Conservation (phyloP, 1,140 invertebrate genomes). For the Mylabris phalerata region DNA sequence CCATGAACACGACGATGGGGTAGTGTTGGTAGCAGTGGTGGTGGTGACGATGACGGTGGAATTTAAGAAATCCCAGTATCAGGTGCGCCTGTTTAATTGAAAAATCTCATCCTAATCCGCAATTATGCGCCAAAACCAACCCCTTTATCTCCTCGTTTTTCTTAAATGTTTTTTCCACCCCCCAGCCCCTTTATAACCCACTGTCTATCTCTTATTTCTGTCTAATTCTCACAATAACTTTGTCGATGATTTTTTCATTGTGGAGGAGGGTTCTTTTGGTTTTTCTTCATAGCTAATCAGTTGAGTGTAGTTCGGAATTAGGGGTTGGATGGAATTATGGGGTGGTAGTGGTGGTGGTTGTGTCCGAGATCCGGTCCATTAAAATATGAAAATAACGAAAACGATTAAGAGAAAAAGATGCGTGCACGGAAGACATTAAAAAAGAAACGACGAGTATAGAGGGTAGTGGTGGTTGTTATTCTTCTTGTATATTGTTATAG, state of each 20-base stretch:
- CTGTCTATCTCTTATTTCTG: too few species aligned
- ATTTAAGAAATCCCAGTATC: conserved; percentile 9
- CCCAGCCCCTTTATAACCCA: not conserved
- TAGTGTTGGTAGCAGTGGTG: not conserved
- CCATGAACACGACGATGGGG: too few species aligned
- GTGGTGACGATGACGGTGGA: not conserved
- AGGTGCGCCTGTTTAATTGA: conserved; percentile 5
- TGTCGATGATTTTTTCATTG: too few species aligned
- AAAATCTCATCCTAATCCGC: conserved; percentile 10
- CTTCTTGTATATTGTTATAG: too few species aligned
- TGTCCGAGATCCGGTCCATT: too few species aligned
- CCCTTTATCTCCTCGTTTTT: not conserved
- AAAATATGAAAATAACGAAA: not conserved
- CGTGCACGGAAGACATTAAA: conserved; percentile 24
- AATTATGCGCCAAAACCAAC: conserved; percentile 2
- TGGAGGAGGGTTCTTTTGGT: too few species aligned
- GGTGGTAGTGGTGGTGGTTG: too few species aligned
- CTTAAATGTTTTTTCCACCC: not conserved
- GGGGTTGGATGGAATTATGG: too few species aligned
- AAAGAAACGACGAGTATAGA: conserved; percentile 4
- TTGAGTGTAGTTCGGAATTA: too few species aligned
- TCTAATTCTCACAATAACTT: too few species aligned
- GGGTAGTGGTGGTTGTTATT: too few species aligned
- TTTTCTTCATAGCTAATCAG: not conserved
- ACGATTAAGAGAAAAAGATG: conserved; percentile 25